Evolutionary conservation across 2,888 invertebrate genomes (phyloP), one percentile per base, ranked within the genome.

Genomic region (Nezara viridula): DNA sequence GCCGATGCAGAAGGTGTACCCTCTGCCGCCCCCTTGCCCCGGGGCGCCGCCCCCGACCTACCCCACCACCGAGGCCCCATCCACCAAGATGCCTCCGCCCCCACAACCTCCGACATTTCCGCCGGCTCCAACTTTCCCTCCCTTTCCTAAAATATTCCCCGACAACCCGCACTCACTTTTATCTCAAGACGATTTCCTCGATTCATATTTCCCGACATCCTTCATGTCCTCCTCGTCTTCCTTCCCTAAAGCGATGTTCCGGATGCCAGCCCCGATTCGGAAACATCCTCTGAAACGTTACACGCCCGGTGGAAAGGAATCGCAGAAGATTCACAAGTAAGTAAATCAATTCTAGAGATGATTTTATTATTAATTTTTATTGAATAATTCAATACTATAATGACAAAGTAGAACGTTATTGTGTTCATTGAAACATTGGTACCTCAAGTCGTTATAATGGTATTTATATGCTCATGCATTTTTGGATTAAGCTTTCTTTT

Each of bases 21-120:
- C 90, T 10, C 89, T 90, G 52, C 90, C 90, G 0, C 90, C 90
- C 9, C 90, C 90, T 1, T 90, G 90, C 66, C 86, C 85, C 24
- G 90, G 90, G 7, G 90, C 90, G 52, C 60, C 89, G 27, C 87
- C 90, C 88, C 89, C 89, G 52, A 77, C 85, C 21, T 86, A 89
- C 88, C 90, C 90, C 7, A 87, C 90, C 2, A 89, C 89, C 27
- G 85, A 87, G 24, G 90, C 90, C 19, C 60, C 89, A 27, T 66
- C 90, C 32, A 81, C 66, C 37, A 89, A 88, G 86, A 49, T 89
- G 19, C 85, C 85, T 37, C 90, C 90, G 9, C 88, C 66, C 24
- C 49, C 81, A 4, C 12, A 21, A 52, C 89, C 88, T 21, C 88
- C 86, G 24, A 86, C 89, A 49, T 77, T 89, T n/a, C 73, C 50